Percentiles rank a stretch among this genome's conserved stretches.
phyloP scores from a whole-genome alignment of 1,140 invertebrate genomes.

The Psilanteris sp. region DNA sequence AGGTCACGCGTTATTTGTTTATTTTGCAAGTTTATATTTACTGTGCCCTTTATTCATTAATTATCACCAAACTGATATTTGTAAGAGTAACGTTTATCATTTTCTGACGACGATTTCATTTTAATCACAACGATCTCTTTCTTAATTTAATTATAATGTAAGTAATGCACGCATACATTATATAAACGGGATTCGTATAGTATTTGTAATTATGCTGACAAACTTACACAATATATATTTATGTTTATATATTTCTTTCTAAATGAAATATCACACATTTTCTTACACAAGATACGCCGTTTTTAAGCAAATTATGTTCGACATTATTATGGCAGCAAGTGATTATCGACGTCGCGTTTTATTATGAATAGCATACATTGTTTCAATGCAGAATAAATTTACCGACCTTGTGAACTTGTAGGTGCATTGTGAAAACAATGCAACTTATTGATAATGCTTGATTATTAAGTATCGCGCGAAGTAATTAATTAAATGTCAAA shows the following conservation, averaged over 20 bases:
- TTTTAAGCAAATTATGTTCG: constrained; percentile 37
- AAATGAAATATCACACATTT: constrained; percentile 55
- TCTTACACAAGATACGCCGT: constrained; percentile 31
- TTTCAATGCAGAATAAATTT: constrained; percentile 9
- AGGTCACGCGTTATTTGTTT: too few relatives aligned
- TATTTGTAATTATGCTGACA: constrained; percentile 14
- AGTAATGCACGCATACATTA: constrained; percentile 28
- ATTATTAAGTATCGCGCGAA: constrained; percentile 22
- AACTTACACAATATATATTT: constrained; percentile 43
- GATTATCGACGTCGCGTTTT: constrained; percentile 26
- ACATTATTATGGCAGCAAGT: constrained; percentile 37
- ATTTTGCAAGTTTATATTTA: too few relatives aligned
- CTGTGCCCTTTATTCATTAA: too few relatives aligned
- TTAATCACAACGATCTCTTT: too few relatives aligned
- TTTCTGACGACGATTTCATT: too few relatives aligned
- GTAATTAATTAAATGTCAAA: constrained; percentile 7
- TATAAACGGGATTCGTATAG: constrained; percentile 29
- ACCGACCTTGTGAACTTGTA: constrained; percentile 9
- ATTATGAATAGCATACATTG: constrained; percentile 11
- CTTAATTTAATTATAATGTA: constrained; percentile 12
- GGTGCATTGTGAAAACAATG: neutral
- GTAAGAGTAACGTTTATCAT: too few relatives aligned
- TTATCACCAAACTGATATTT: too few relatives aligned
- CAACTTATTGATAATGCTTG: neutral
- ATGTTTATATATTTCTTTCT: constrained; percentile 37